Evolutionary conservation across 37 sponge, comb jelly and placozoan genomes (phyloP).

Genomic region (Chondrilla cf. caribensis): DNA sequence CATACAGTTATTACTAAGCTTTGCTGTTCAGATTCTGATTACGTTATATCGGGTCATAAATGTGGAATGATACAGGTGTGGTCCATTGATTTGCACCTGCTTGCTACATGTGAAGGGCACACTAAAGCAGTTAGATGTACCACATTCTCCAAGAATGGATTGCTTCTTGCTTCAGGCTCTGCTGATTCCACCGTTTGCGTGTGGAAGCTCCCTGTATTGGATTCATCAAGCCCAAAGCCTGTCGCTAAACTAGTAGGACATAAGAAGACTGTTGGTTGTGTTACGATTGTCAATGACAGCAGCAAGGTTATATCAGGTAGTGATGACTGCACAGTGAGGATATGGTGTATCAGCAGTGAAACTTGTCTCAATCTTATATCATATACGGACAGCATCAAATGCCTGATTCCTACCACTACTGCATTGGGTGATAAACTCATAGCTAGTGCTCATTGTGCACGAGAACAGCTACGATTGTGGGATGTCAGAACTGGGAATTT

Average conservation of each 20-base stretch:
- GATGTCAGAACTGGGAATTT: constrained; percentile 15
- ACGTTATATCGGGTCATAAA: not conserved
- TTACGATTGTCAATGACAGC: constrained; percentile 17
- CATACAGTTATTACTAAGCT: not conserved
- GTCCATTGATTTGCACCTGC: not conserved
- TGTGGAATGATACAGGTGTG: constrained; percentile 18
- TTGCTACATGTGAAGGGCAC: constrained; percentile 20
- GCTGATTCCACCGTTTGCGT: constrained; percentile 36
- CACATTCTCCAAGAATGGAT: constrained; percentile 12
- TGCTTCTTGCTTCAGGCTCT: constrained; percentile 35
- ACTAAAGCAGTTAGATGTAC: constrained; percentile 31
- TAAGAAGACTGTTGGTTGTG: constrained; percentile 29
- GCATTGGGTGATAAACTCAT: not conserved
- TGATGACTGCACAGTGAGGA: constrained; percentile 29
- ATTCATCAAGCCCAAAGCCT: not conserved
- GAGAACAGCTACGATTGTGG: constrained; percentile 38
- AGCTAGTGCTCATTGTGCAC: constrained; percentile 50
- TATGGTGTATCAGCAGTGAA: constrained; percentile 31
- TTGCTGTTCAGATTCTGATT: not conserved
- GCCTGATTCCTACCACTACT: not conserved
- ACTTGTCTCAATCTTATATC: constrained; percentile 5
- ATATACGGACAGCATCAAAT: constrained; percentile 45
- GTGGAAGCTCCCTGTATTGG: constrained; percentile 9
- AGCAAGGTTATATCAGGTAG: constrained; percentile 23
- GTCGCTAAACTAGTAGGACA: constrained; percentile 36